Evolutionary conservation across 2,888 invertebrate genomes (phyloP), one percentile per base, ranked within the genome.

Genomic region (Drosophila vallismaia): DNA sequence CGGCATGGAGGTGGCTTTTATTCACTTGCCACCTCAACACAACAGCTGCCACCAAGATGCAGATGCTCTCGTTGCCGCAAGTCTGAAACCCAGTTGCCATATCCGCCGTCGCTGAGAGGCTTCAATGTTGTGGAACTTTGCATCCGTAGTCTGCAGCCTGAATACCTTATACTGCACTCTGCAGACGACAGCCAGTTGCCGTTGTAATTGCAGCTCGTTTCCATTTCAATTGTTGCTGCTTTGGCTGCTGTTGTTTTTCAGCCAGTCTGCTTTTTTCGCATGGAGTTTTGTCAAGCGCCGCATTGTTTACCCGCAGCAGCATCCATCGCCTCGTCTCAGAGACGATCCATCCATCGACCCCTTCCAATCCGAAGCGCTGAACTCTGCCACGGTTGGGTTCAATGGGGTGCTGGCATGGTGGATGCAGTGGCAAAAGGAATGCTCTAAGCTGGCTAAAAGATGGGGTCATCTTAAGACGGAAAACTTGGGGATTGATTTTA

Each of bases 41-140:
- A 49, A 67, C 71, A 62, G 68, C 71, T 56, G 59, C 69, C 55
- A 44, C 51, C 50, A 29, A 72, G 75, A 77, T 76, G 75, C 86
- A 84, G 85, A 83, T 86, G 88, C 88, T 84, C 84, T 85, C 74
- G 86, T 82, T 82, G 84, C 66, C 72, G 77, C 79, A 69, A 71
- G 77, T 36, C 80, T 72, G 71, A 77, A 59, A 56, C 74, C 63
- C 54, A 52, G 71, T 75, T 74, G 73, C 76, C 59, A 79, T 82
- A 86, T 86, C 81, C 81, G 81, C 67, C 55, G 73, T 40, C 66
- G 77, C 86, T 77, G 80, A 59, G 42, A 52, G 71, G 53, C 70
- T 71, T 62, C 70, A 70, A 55, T 71, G 70, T 70, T 59, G 64
- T 71, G 64, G 56, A 56, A 62, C 71, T 71, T 63, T 33, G 84